Conservation (phyloP, 2,797 vertebrate genomes). For the Enteromius afrohamiltoni region DNA sequence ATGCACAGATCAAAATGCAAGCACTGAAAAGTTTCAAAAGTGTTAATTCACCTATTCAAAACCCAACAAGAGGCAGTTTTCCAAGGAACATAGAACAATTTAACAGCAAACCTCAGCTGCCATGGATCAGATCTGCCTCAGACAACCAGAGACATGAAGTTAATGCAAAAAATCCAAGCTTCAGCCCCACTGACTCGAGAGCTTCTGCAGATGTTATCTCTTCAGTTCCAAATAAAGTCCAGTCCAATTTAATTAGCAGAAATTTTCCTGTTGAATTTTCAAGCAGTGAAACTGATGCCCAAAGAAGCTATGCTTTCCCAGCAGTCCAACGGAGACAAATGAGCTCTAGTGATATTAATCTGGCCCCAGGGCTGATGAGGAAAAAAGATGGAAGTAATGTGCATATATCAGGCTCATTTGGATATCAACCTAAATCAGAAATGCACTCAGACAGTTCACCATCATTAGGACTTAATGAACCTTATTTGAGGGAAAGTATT, state of each 20-base stretch:
- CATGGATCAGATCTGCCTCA: not conserved
- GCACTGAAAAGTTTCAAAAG: not conserved
- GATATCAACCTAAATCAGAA: slow-evolving; percentile 19
- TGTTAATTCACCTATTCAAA: slow-evolving; percentile 8
- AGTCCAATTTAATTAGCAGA: not conserved
- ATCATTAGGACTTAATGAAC: slow-evolving; percentile 10
- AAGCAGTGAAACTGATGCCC: not conserved
- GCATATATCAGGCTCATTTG: not conserved
- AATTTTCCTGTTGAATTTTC: not conserved
- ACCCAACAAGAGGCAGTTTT: not conserved
- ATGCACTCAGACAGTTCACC: not conserved
- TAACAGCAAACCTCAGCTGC: not conserved
- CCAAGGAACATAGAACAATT: not conserved
- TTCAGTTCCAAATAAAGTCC: not conserved
- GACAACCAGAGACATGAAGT: not conserved
- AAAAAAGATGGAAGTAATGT: not conserved
- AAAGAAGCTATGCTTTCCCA: slow-evolving; percentile 23
- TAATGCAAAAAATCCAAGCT: not conserved
- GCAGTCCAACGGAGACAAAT: not conserved
- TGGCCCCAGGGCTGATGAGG: not conserved
- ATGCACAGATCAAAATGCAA: not conserved
- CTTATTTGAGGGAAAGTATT: not conserved
- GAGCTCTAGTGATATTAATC: not conserved
- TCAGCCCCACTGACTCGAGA: not conserved
- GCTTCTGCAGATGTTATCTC: not conserved